Base-by-base conservation (phyloP, 2,888 invertebrate genomes). In the Drosophila limbata region DNA sequence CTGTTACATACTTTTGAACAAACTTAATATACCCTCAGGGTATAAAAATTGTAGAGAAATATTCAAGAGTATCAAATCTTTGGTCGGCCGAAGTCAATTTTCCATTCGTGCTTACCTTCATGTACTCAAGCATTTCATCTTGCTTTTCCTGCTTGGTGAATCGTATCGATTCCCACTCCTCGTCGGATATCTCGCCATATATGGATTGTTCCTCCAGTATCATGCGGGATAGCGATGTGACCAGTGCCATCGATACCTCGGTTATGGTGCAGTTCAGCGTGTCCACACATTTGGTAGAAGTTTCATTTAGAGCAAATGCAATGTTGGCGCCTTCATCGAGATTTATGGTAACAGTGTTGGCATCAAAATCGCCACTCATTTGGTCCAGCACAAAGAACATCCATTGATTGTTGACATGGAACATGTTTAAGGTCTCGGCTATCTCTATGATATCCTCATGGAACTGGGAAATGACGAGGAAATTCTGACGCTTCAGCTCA, bases 111-210 rank as follows among this genome's bases (percentile, higher is more conserved):
- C n/a, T 13, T 90, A 96, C 96, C 93, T 95, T 95, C 90, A 96
- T 94, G 82, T 94, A 94, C 19, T 93, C 93, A 1, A 96, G 90
- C 37, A 97, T 93, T 74, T 94, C 94, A 35, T 93, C 93, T 69
- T 95, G 94, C 77, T 96, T 93, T 78, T 96, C 95, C 8, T 92
- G 80, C 90, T 96, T 96, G 1, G 94, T 94, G 0, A 96, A 95
- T 77, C 95, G 94, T 72, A 96, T 95, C 0, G 96, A 95, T 84
- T 97, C 96, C 96, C 97, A 97, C 93, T 97, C 97, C 90, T 97
- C 97, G 79, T 96, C 96, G 0, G 96, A 96, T 3, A 97, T 95
- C 91, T 95, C 95, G 1, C 95, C 94, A 5, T 96, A 95, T 40
- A 96, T 93, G 31, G 96, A 95, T 56, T 94, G 93, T 92, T 97